Evolutionary conservation across 2,113 vertebrate genomes (phyloP).

Genomic region (Glaucidium brasilianum): DNA sequence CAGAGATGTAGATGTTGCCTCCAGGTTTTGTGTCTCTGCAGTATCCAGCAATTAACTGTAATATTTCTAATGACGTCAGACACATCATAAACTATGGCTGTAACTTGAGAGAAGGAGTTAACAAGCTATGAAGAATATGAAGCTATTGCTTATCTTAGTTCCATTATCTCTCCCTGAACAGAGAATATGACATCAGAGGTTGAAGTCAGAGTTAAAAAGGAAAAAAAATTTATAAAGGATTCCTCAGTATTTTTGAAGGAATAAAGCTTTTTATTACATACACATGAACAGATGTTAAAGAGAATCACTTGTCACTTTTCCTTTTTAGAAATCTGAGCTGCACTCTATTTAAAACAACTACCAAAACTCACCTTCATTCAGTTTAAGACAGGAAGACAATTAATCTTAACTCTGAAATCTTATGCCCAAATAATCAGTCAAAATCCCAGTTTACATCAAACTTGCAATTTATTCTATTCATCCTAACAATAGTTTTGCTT

Average conservation of each 20-base stretch:
- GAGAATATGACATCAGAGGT: accelerated
- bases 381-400: neutral
- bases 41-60: neutral
- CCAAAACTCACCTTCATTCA: neutral
- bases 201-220: neutral
- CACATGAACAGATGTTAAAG: neutral
- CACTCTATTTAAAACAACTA: neutral
- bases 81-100: neutral
- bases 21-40: neutral
- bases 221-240: neutral
- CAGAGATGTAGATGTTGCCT: neutral
- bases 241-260: neutral
- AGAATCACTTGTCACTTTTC: neutral
- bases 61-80: neutral
- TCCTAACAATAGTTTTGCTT: neutral
- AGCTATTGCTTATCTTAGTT: neutral
- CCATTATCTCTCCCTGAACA: neutral
- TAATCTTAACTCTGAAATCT: neutral
- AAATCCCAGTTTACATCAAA: neutral
- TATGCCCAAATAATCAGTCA: neutral
- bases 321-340: neutral
- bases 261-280: neutral
- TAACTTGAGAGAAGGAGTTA: neutral
- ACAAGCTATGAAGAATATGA: neutral
- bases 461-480: neutral